Evolutionary conservation across 2,888 invertebrate species (phyloP).

Genomic region (Melinopterus prodromus): DNA sequence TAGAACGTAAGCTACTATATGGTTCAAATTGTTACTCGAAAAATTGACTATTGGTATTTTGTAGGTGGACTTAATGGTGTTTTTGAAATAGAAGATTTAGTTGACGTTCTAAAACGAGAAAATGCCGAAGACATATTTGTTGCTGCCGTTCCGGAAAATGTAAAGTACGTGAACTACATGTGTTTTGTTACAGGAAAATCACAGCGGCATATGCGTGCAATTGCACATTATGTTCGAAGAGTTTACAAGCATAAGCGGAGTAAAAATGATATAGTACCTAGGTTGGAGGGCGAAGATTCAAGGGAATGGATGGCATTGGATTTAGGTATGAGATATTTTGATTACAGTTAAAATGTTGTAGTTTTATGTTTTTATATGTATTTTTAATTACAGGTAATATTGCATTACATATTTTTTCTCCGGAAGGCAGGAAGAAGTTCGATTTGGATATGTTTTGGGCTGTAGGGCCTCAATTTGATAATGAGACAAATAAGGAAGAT

Average conservation of each 20-base stretch:
- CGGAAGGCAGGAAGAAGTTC: conserved; percentile 73
- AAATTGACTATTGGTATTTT: conserved; percentile 46
- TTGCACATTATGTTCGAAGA: conserved; percentile 78
- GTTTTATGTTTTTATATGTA: neutral
- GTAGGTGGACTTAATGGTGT: conserved; percentile 85
- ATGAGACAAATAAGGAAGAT: conserved; percentile 69
- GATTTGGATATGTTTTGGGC: conserved; percentile 94
- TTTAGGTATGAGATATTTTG: conserved; percentile 68
- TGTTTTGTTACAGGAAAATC: conserved; percentile 82
- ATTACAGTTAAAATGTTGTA: neutral
- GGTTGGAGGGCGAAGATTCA: conserved; percentile 78
- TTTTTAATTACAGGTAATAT: conserved; percentile 79
- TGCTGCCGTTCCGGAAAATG: conserved; percentile 74
- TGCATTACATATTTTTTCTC: conserved; percentile 86
- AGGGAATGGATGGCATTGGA: conserved; percentile 91
- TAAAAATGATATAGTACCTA: conserved; percentile 72
- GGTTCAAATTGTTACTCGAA: conserved; percentile 8
- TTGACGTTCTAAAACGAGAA: conserved; percentile 78
- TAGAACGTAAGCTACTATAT: conserved; percentile 64
- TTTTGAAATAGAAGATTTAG: conserved; percentile 87
- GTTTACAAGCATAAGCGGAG: conserved; percentile 77
- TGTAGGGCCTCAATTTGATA: conserved; percentile 83
- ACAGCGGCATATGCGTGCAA: conserved; percentile 75
- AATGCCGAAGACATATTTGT: conserved; percentile 85
- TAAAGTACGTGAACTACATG: conserved; percentile 86